phyloP scores from a whole-genome alignment of 2,797 vertebrate species.

The Poeciliopsis presidionis region DNA sequence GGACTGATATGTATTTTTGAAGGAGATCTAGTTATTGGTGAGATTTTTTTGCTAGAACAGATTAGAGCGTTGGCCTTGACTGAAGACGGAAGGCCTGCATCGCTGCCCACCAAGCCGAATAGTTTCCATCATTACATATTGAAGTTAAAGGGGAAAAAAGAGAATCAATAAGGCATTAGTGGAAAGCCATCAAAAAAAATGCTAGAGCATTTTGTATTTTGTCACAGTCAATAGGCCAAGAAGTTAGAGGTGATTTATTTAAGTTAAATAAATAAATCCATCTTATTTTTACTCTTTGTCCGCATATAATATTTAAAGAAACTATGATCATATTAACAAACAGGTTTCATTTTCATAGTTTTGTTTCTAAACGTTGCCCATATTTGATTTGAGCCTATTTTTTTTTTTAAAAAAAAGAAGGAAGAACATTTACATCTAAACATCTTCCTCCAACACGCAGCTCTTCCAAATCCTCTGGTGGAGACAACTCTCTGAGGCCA shows the following conservation, averaged over 20 bases:
- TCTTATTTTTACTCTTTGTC: constrained; percentile 48
- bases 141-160: constrained; percentile 77
- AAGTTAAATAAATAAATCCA: constrained; percentile 53
- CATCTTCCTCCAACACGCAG: constrained; percentile 44
- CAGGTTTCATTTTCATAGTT: constrained; percentile 22
- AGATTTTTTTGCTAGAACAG: neutral
- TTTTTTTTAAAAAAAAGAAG: constrained; percentile 4
- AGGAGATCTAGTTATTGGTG: neutral
- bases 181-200: constrained; percentile 70
- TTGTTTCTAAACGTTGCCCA: constrained; percentile 18
- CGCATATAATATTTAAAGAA: constrained; percentile 48
- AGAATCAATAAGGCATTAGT: constrained; percentile 83
- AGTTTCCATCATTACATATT: constrained; percentile 77
- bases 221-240: constrained; percentile 68
- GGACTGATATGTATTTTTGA: neutral
- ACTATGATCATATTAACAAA: constrained; percentile 56
- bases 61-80: constrained; percentile 26
- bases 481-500: constrained; percentile 64
- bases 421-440: constrained; percentile 30
- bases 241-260: constrained; percentile 71
- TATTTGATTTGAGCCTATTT: constrained; percentile 12
- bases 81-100: constrained; percentile 52
- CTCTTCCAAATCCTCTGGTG: constrained; percentile 60
- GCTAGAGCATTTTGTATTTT: constrained; percentile 57
- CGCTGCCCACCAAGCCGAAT: constrained; percentile 65